phyloP scores from a whole-genome alignment of 2,888 invertebrate genomes.

The Deilephila elpenor region DNA sequence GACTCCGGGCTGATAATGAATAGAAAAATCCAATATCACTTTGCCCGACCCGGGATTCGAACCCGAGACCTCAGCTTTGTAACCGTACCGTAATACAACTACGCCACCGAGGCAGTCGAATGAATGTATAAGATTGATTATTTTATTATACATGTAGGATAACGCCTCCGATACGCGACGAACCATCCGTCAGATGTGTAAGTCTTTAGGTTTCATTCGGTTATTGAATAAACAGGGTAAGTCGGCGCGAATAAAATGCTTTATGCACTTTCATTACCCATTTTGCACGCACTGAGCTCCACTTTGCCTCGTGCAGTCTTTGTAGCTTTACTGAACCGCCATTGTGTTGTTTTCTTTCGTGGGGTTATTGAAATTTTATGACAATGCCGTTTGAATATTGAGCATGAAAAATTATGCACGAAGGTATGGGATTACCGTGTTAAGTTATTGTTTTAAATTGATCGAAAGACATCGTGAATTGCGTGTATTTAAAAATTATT shows the following conservation, averaged over 20 bases:
- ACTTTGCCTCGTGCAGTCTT: neutral
- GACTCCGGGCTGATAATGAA: too few species aligned
- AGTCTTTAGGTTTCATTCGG: neutral
- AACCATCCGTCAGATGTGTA: neutral
- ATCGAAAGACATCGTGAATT: too few species aligned
- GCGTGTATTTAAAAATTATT: too few species aligned
- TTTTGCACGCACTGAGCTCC: conserved; percentile 1
- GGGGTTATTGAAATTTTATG: neutral
- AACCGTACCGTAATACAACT: too few species aligned
- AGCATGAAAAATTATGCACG: neutral
- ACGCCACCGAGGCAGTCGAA: too few species aligned
- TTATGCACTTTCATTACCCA: conserved; percentile 17
- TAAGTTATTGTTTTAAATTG: neutral
- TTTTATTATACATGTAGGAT: too few species aligned
- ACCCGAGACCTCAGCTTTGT: too few species aligned
- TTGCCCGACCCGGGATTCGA: too few species aligned
- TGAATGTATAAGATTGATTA: too few species aligned
- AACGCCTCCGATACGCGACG: too few species aligned
- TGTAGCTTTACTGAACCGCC: neutral
- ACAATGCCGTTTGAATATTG: neutral
- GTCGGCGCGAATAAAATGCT: conserved; percentile 9
- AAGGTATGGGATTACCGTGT: neutral
- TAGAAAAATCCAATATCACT: too few species aligned
- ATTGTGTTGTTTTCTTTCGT: neutral
- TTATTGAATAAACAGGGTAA: conserved; percentile 6